Conservation (phyloP, 2,888 invertebrate genomes). For the Meganola albula region DNA sequence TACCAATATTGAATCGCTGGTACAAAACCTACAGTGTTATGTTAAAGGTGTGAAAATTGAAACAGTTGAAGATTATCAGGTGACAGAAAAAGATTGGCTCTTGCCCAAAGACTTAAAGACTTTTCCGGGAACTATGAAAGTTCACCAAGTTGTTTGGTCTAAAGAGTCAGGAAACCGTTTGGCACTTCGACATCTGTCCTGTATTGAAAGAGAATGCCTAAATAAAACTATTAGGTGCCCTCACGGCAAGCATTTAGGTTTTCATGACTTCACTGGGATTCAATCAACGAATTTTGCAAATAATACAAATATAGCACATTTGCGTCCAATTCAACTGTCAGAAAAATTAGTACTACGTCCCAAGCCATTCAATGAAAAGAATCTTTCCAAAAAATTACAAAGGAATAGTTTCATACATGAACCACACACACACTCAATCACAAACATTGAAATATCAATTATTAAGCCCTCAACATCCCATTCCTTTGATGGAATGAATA, state of each 20-base stretch:
- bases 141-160: constrained; percentile 8
- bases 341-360: constrained; percentile 1
- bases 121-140: constrained; percentile 4
- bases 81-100: constrained; percentile 10
- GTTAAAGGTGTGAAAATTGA: constrained; percentile 8
- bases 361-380: constrained; percentile 1
- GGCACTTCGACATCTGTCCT: constrained; percentile 7
- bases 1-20: constrained; percentile 4
- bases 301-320: constrained; percentile 1
- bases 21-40: constrained; percentile 12
- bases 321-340: constrained; percentile 1
- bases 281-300: constrained; percentile 1
- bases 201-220: constrained; percentile 7
- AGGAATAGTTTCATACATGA: background rate
- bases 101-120: constrained; percentile 1
- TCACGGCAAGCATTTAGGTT: constrained; percentile 8
- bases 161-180: constrained; percentile 8
- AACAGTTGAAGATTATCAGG: constrained; percentile 8
- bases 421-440: constrained; percentile 1
- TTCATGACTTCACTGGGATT: constrained; percentile 1
- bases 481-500: constrained; percentile 2
- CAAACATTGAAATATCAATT: constrained; percentile 2
- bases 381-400: constrained; percentile 1
- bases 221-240: constrained; percentile 5
- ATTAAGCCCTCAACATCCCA: constrained; percentile 2